These are phyloP conservation scores for Oscheius sp. DNA, from an alignment of 2,888 invertebrate genomes.

Conservation along the genomic window DNA sequence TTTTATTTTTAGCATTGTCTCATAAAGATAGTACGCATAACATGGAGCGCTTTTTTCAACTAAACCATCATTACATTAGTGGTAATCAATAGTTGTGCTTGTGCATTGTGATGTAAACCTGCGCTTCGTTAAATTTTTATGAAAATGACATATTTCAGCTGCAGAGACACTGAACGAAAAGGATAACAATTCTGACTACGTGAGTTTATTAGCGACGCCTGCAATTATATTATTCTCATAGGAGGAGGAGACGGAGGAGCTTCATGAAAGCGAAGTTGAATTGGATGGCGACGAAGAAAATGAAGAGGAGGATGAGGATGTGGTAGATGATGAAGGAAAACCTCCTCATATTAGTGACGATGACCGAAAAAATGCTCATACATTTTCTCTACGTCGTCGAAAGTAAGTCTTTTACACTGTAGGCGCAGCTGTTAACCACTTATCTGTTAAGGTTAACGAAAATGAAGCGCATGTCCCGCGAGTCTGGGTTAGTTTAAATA, in stretches of 20 bases:
- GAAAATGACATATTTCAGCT: constrained; percentile 33
- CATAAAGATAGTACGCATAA: constrained; percentile 32
- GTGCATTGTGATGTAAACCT: constrained; percentile 25
- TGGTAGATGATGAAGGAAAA: constrained; percentile 1
- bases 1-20: constrained; percentile 14
- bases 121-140: neutral
- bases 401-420: constrained; percentile 27
- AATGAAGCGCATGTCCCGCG: constrained; percentile 22
- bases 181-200: constrained; percentile 34
- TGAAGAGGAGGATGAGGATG: constrained; percentile 29
- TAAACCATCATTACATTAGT: constrained; percentile 30
- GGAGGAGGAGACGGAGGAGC: constrained; percentile 2
- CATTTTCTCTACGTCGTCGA: constrained; percentile 28
- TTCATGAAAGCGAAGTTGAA: constrained; percentile 4
- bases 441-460: constrained; percentile 16
- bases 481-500: constrained; percentile 25
- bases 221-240: too few relatives aligned
- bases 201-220: constrained; percentile 5
- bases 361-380: constrained; percentile 18
- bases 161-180: constrained; percentile 41
- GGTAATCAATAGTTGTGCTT: constrained; percentile 27
- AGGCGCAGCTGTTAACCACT: neutral
- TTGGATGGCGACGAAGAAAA: constrained; percentile 17
- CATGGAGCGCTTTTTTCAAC: constrained; percentile 29
- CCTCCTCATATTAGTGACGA: constrained; percentile 30